A percentile compares a stretch with the other conserved stretches of the same genome.
Conservation (phyloP, 2,113 vertebrate genomes). For the Numida meleagris region DNA sequence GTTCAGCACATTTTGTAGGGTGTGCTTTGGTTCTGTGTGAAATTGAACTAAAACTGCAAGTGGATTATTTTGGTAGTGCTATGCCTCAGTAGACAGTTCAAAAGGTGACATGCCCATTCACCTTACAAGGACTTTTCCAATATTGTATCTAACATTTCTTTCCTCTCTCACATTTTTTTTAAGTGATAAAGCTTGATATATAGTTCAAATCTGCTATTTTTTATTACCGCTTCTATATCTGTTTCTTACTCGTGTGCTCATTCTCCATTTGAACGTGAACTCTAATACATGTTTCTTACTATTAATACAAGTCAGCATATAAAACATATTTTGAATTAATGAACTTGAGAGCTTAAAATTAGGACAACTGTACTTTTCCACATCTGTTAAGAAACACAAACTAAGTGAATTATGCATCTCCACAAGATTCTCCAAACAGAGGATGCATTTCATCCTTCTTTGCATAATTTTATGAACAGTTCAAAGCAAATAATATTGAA, state of each 20-base stretch:
- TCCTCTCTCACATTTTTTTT: neutral
- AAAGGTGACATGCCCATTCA: neutral
- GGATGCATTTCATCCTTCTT: neutral
- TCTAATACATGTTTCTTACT: neutral
- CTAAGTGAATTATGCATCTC: neutral
- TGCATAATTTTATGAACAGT: neutral
- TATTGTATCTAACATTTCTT: neutral
- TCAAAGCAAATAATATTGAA: neutral
- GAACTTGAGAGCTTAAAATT: constrained; percentile 9
- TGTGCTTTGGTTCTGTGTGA: neutral
- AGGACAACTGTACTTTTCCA: neutral
- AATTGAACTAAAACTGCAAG: neutral
- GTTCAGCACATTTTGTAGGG: neutral
- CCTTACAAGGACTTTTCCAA: neutral
- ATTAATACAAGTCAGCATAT: neutral
- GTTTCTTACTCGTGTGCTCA: neutral
- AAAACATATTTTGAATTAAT: neutral
- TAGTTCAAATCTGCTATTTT: neutral
- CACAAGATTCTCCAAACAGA: neutral
- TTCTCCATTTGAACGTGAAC: neutral
- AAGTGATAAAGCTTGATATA: neutral
- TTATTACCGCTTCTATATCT: neutral
- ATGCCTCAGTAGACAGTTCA: neutral
- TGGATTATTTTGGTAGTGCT: neutral
- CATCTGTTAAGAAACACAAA: neutral